Conservation (phyloP, 2,797 vertebrate species). For the Orientallactaga sibirica region DNA sequence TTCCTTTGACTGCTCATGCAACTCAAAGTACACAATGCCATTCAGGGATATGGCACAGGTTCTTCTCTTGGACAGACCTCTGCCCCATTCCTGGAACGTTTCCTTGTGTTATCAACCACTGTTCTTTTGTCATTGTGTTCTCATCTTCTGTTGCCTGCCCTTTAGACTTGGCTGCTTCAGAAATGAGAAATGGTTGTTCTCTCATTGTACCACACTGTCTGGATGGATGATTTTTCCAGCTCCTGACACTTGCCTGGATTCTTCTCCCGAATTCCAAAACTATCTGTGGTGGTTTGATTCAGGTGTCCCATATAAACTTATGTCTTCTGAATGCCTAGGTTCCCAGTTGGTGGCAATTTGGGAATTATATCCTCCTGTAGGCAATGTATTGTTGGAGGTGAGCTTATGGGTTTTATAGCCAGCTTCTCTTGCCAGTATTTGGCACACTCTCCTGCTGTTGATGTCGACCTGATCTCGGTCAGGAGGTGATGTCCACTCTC, state of each 20-base stretch:
- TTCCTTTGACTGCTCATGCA: neutral
- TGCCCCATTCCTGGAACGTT: neutral
- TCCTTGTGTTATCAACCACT: neutral
- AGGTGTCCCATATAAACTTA: too few relatives aligned
- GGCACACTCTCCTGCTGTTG: too few relatives aligned
- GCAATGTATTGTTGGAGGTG: too few relatives aligned
- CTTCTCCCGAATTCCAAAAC: neutral
- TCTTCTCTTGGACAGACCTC: neutral
- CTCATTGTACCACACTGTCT: neutral
- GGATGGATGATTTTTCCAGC: neutral
- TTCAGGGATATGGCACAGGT: neutral
- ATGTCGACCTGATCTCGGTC: too few relatives aligned
- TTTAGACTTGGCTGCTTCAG: neutral
- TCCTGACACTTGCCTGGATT: neutral
- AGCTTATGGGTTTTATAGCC: too few relatives aligned
- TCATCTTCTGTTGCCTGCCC: neutral
- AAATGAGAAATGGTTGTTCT: neutral
- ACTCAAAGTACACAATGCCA: fast-evolving
- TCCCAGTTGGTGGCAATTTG: too few relatives aligned
- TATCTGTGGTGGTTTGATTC: too few relatives aligned
- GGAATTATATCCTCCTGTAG: too few relatives aligned
- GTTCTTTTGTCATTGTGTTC: neutral
- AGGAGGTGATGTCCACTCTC: too few relatives aligned
- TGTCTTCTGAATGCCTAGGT: too few relatives aligned
- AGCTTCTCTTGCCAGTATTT: too few relatives aligned